Conservation (phyloP, 2,113 vertebrate species). For the Datnioides undecimradiatus region DNA sequence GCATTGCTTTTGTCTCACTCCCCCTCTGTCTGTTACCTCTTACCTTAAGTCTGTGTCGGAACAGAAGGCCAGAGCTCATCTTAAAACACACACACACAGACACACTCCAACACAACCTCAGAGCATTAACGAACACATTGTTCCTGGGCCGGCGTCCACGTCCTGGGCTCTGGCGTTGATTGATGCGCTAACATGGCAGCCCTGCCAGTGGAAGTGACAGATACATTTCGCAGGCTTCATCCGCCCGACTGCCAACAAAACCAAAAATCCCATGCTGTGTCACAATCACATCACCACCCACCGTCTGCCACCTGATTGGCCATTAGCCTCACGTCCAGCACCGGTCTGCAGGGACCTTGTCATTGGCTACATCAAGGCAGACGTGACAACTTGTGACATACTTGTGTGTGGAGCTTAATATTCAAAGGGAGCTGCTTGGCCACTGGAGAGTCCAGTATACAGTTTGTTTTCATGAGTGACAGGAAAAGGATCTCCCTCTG, state of each 20-base stretch:
- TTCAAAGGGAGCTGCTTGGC: slow-evolving; percentile 34
- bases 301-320: slow-evolving; percentile 50
- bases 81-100: slow-evolving; percentile 30
- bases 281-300: slow-evolving; percentile 33
- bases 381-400: slow-evolving; percentile 37
- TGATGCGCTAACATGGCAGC: slow-evolving; percentile 57
- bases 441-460: slow-evolving; percentile 6
- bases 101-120: slow-evolving; percentile 23
- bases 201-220: slow-evolving; percentile 67
- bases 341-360: slow-evolving; percentile 20
- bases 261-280: slow-evolving; percentile 33
- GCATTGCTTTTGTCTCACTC: not conserved
- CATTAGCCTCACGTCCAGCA: slow-evolving; percentile 38
- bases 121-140: slow-evolving; percentile 54
- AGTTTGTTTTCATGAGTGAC: slow-evolving; percentile 3
- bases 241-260: slow-evolving; percentile 35
- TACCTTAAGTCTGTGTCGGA: slow-evolving; percentile 7
- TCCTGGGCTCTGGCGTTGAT: slow-evolving; percentile 62
- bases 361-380: slow-evolving; percentile 32
- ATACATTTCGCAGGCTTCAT: slow-evolving; percentile 56
- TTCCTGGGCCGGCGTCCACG: slow-evolving; percentile 48
- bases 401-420: slow-evolving; percentile 12
- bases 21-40: not conserved
- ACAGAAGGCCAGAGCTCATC: slow-evolving; percentile 30
- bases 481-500: slow-evolving; percentile 1